Evolutionary conservation across 1,140 invertebrate genomes (phyloP), one percentile per base, ranked within the genome.

Genomic region (Drosophila equinoxialis): DNA sequence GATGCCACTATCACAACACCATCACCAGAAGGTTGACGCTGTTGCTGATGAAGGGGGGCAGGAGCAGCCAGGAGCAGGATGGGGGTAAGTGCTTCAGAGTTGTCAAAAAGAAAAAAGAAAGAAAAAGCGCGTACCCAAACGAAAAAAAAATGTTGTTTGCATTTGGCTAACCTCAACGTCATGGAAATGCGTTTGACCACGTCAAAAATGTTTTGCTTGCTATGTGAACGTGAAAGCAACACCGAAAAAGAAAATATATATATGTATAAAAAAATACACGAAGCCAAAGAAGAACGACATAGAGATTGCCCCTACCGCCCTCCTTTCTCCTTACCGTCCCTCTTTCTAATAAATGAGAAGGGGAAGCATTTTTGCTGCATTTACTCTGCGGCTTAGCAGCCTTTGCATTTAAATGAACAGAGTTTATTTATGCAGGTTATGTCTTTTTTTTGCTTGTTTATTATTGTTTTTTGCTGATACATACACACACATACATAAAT

Each of bases 151-250:
- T 74, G 68, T 77, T 82, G 66, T 74, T 81, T 82, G 75, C 73
- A 69, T 77, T 80, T 33, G 42, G 30, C 65, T n/a, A 51, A 61
- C 60, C 37, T 39, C 37, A 64, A 65, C 72, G 72, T 79, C 61
- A 80, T 80, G 78, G 58, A 79, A 82, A 82, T 78, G 80, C 79
- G 74, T 78, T 82, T 82, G 79, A 79, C 80, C 79, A 76, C 75
- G 76, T 76, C 80, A 70, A 71, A 63, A 72, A 69, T 72, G 42
- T 71, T 74, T 58, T 69, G 74, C 69, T 64, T 26, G 51, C 39
- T 54, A 58, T 48, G 63, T 68, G 54, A 58, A 41, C n/a, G n/a
- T 41, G 23, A 73, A 58, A 39, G 3, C 3, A 51, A 51, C 13
- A 60, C 26, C 62, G 14, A 39, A 45, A 51, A 42, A 33, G 63